A percentile compares a stretch with the other conserved stretches of the same genome.
Evolutionary conservation across 2,113 vertebrate species (phyloP).

Genomic region (Orientallactaga bullata): DNA sequence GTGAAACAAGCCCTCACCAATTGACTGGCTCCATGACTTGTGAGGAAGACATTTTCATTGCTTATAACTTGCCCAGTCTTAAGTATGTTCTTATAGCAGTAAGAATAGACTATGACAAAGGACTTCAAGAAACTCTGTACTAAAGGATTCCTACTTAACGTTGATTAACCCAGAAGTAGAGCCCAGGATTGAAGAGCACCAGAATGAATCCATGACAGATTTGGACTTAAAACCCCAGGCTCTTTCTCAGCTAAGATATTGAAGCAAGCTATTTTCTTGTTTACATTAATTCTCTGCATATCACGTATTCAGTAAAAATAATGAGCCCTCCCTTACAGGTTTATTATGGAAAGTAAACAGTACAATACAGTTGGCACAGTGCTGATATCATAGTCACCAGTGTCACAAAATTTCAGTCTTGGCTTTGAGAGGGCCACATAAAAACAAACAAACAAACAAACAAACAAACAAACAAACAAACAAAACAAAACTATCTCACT

Average conservation of each 20-base stretch:
- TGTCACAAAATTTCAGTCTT: not conserved
- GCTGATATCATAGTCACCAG: not conserved
- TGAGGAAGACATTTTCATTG: not conserved
- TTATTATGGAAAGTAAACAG: not conserved
- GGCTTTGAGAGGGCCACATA: not conserved
- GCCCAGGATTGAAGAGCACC: not conserved
- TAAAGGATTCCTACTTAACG: not conserved
- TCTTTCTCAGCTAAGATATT: not conserved
- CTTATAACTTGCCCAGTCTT: not conserved
- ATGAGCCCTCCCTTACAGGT: not conserved
- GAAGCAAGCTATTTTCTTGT: not conserved
- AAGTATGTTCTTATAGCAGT: not conserved
- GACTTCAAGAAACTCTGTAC: not conserved
- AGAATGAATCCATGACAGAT: not conserved
- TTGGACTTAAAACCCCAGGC: not conserved
- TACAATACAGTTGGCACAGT: not conserved
- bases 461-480: not conserved
- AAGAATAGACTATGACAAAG: not conserved
- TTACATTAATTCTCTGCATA: not conserved
- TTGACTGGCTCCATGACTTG: not conserved
- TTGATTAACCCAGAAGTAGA: not conserved
- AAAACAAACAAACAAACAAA: not conserved
- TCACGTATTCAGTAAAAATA: not conserved
- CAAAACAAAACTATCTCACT: not conserved
- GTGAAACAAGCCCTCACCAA: not conserved